Evolutionary conservation across 2,797 vertebrate genomes (phyloP).

Genomic region (Gobio occitaniae): DNA sequence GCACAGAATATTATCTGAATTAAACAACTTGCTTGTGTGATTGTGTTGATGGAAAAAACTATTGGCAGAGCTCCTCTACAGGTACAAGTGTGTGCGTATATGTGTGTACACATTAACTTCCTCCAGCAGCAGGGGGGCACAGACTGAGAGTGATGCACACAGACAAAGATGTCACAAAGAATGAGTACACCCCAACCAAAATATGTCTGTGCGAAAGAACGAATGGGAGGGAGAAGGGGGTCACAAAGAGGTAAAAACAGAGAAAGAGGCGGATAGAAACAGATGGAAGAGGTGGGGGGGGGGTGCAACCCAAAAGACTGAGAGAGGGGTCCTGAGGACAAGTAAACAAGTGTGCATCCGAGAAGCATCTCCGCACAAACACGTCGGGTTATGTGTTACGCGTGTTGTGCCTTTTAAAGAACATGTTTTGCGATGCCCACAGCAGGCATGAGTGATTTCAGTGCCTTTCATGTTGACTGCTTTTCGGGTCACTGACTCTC

Average conservation of each 20-base stretch:
- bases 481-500: slow-evolving; percentile 22
- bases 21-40: slow-evolving; percentile 11
- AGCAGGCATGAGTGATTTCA: slow-evolving; percentile 41
- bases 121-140: slow-evolving; percentile 62
- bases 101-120: slow-evolving; percentile 41
- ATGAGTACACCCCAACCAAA: slow-evolving; percentile 66
- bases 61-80: slow-evolving; percentile 39
- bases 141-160: slow-evolving; percentile 74
- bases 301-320: slow-evolving; percentile 9
- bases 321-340: slow-evolving; percentile 37
- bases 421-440: slow-evolving; percentile 34
- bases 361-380: slow-evolving; percentile 14
- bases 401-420: slow-evolving; percentile 34
- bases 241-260: slow-evolving; percentile 30
- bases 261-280: slow-evolving; percentile 22
- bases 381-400: slow-evolving; percentile 4
- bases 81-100: neutral
- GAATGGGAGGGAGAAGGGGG: slow-evolving; percentile 5
- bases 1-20: slow-evolving; percentile 1
- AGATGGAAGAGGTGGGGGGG: neutral
- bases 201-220: slow-evolving; percentile 49
- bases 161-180: slow-evolving; percentile 77
- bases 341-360: slow-evolving; percentile 19
- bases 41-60: slow-evolving; percentile 30
- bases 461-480: slow-evolving; percentile 28